Evolutionary conservation across 2,113 vertebrate species (phyloP), one percentile per base, ranked within the genome.

Genomic region (Spea bombifrons): DNA sequence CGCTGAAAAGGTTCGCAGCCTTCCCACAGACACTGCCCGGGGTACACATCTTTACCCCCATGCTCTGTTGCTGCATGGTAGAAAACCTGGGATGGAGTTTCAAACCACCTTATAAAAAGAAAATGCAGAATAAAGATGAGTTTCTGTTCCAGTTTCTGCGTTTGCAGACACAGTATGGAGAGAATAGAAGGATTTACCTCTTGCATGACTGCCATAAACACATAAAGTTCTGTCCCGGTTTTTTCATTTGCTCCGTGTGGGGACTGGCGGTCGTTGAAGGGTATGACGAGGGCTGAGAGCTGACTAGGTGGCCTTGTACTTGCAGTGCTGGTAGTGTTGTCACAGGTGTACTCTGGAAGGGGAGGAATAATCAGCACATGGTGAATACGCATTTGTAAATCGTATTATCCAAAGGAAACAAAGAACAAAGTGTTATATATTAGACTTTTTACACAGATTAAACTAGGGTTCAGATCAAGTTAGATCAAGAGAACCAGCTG

Each of bases 201-300:
- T 96, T 99, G 92, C 97, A 99, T 82, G 96, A 94, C 69, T 97
- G 95, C 97, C 97, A 99, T 68, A 98, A 91, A 94, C 97, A 99
- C 93, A 96, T 98, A 90, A 99, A 99, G 90, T 96, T 98, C 90
- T 99, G 97, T 87, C 96, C 97, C 75, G 96, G 90, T 89, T 95
- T 98, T 84, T 96, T 95, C 84, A 86, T 86, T 69, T 93, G 94
- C 81, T 98, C 96, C 57, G 88, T 82, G 0, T 90, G 91, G 13
- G 89, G 91, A 77, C 88, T 85, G 4, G 85, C 77, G 49, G 78
- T 80, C 81, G 93, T 92, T 83, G 90, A 89, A 83, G 88, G 88
- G 83, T 92, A 90, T 9, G 90, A 84, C 81, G 92, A 87, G 12
- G 92, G 88, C 76, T 92, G 94, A 75, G 93, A 90, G 85, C 79